A percentile compares a stretch with the other conserved stretches of the same genome.
These are phyloP conservation scores for Sminthurinus aureus DNA, from an alignment of 2,888 invertebrate genomes.

Conservation along the genomic window DNA sequence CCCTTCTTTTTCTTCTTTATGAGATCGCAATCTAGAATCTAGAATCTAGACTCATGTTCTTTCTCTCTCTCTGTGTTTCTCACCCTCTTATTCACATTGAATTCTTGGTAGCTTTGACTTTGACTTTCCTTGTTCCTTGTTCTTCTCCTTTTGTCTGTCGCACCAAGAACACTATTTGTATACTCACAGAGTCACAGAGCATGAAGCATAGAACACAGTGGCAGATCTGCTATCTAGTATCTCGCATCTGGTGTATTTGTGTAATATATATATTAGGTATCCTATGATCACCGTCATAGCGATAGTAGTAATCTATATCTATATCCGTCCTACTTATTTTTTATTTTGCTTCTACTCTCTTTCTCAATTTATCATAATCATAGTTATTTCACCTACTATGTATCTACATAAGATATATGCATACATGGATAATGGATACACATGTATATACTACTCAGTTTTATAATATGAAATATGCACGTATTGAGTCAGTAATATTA, in stretches of 20 bases:
- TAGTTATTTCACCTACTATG: slow-evolving; percentile 15
- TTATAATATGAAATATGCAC: too few species aligned
- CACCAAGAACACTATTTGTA: not conserved
- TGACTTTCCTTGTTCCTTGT: not conserved
- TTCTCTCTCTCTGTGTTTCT: slow-evolving; percentile 10
- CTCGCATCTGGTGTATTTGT: too few species aligned
- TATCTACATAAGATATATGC: too few species aligned
- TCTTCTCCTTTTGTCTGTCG: not conserved
- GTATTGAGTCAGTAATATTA: not conserved
- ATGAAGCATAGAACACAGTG: too few species aligned
- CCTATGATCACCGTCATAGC: not conserved
- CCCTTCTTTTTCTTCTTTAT: slow-evolving; percentile 29
- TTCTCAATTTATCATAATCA: slow-evolving; percentile 22
- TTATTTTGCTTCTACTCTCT: not conserved
- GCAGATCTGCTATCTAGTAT: too few species aligned
- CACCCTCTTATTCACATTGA: slow-evolving; percentile 27
- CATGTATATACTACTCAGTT: too few species aligned
- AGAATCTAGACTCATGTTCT: slow-evolving; percentile 35
- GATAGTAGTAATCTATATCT: not conserved
- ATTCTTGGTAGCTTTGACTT: not conserved
- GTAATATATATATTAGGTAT: not conserved
- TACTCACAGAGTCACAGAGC: not conserved
- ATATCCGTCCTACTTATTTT: too few species aligned
- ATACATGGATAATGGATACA: not conserved
- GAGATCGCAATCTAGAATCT: slow-evolving; percentile 41